A percentile compares a stretch with the other conserved stretches of the same genome.
Conservation (phyloP, 2,797 vertebrate genomes). For the Delichon dasypus region DNA sequence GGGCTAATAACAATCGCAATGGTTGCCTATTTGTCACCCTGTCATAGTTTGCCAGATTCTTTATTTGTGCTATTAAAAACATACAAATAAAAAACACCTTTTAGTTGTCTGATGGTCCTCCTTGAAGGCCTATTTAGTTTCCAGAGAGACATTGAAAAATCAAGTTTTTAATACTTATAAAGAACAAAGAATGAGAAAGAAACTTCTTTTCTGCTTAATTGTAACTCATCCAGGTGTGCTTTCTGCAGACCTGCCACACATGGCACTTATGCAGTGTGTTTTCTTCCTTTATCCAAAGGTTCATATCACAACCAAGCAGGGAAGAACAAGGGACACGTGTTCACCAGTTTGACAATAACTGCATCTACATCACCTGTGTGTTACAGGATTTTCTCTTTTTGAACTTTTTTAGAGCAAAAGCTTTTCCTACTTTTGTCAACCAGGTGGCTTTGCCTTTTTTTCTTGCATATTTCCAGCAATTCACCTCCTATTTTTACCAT, state of each 20-base stretch:
- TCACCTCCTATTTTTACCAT: not conserved
- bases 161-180: not conserved
- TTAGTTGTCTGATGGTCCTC: not conserved
- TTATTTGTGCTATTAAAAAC: conserved; percentile 53
- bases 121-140: not conserved
- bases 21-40: conserved; percentile 39
- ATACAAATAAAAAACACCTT: conserved; percentile 18
- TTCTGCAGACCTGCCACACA: not conserved
- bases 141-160: not conserved
- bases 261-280: not conserved
- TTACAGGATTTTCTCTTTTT: not conserved
- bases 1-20: conserved; percentile 1
- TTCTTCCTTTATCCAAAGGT: not conserved
- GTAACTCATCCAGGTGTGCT: not conserved
- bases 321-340: not conserved
- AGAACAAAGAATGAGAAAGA: not conserved
- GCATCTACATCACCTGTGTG: not conserved
- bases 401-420: not conserved
- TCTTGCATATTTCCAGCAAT: not conserved
- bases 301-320: not conserved
- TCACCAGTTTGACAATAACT: not conserved
- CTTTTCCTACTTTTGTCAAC: not conserved
- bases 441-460: not conserved
- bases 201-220: not conserved
- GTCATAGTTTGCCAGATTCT: conserved; percentile 32